Base-by-base conservation (phyloP, 2,888 invertebrate genomes). In the Drosophila cognata region DNA sequence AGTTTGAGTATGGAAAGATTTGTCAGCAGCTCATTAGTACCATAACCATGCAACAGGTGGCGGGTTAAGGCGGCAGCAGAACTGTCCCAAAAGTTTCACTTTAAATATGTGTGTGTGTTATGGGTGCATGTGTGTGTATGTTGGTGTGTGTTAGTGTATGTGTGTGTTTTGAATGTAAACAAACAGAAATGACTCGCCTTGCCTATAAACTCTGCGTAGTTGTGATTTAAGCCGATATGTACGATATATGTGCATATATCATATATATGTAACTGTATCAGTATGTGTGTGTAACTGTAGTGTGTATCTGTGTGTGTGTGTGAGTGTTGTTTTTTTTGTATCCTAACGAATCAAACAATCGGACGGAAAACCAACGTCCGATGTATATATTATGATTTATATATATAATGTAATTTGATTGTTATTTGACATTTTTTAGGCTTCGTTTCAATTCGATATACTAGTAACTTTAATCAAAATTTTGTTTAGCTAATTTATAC, bases 1-100 rank as follows among this genome's bases (percentile, higher is more conserved):
- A 97, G 93, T 94, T 96, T 82, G 97, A 97, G 91, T 98, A 97
- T 91, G 97, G 97, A 75, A 97, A 97, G 92, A 94, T 98, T 48
- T 98, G 98, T 93, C 96, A 97, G 91, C 97, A 97, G 93, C 93
- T 98, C 85, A 97, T 98, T 71, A 97, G 97, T 58, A 97, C 97
- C 91, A 95, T 98, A 94, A 96, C 96, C 68, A 96, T 96, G 91
- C 97, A 93, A 67, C 91, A 91, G 82, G 90, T 92, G 64, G 89
- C 88, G 16, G 92, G 91, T 52, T 91, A 82, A 72, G 41, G 51
- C 64, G 48, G 41, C 71, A 77, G 77, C 77, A 1, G 77, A 72
- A 55, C 71, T 75, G 46, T 60, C 60, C 25, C 35, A 16, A 31
- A 36, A 28, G 33, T 3, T 10, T 5, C 36, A 41, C 33, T 18